Percentiles rank a stretch among this genome's conserved stretches.
Conservation (phyloP, 1,140 invertebrate species). For the Megalopta genalis region DNA sequence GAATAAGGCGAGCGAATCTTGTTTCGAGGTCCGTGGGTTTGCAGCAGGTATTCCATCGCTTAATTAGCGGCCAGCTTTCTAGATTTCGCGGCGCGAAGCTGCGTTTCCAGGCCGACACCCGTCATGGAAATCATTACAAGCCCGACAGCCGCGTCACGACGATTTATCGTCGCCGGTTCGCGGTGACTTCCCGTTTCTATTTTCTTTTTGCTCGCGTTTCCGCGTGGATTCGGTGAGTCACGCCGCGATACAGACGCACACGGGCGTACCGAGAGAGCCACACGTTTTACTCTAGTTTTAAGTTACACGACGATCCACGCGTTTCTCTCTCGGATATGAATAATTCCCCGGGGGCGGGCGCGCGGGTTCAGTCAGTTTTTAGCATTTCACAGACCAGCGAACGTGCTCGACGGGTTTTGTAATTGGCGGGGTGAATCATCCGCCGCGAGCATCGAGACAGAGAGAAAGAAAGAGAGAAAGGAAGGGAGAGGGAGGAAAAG, state of each 20-base stretch:
- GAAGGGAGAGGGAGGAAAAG: not conserved
- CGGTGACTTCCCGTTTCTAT: no score
- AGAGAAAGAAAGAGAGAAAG: not conserved
- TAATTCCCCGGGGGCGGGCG: constrained; percentile 36
- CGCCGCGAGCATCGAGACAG: not conserved
- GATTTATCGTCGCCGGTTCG: not conserved
- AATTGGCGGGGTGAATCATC: constrained; percentile 52
- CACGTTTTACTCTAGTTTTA: constrained; percentile 41
- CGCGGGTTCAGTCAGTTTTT: constrained; percentile 30
- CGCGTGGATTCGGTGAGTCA: constrained; percentile 28
- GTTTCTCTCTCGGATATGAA: constrained; percentile 47
- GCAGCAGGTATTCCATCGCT: no score
- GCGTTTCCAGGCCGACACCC: no score
- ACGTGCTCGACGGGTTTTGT: constrained; percentile 46
- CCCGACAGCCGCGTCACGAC: no score
- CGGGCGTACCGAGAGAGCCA: not conserved
- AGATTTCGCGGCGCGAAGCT: no score
- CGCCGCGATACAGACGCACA: not conserved
- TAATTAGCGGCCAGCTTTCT: constrained; percentile 8
- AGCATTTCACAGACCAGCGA: constrained; percentile 41
- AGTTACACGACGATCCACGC: constrained; percentile 38
- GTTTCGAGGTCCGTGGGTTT: no score
- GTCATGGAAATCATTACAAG: not conserved
- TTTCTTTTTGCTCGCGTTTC: not conserved
- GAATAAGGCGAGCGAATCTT: no score